phyloP scores from a whole-genome alignment of 2,113 vertebrate species.

The Ceuthmochares aereus region DNA sequence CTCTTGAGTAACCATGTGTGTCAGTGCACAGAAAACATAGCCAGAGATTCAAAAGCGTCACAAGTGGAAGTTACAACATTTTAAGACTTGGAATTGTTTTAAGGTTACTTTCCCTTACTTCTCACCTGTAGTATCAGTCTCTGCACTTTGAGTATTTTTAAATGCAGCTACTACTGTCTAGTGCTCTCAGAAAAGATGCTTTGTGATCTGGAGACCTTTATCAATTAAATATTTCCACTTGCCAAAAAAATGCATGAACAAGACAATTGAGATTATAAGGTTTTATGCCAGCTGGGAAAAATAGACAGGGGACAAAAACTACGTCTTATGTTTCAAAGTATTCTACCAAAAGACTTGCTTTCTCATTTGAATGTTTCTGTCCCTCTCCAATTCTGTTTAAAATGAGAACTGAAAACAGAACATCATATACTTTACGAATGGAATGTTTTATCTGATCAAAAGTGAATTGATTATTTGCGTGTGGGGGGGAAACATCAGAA shows the following conservation, averaged over 20 bases:
- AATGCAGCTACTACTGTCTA: not conserved
- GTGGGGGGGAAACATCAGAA: not conserved
- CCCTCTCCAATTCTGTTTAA: not conserved
- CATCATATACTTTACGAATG: not conserved
- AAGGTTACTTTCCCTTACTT: not conserved
- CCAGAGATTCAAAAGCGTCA: not conserved
- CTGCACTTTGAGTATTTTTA: not conserved
- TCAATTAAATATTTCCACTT: not conserved
- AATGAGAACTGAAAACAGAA: not conserved
- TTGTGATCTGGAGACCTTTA: not conserved
- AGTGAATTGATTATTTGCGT: not conserved
- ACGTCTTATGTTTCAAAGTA: not conserved
- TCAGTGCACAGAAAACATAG: not conserved
- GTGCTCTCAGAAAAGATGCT: not conserved
- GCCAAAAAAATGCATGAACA: not conserved
- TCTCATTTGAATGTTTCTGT: not conserved
- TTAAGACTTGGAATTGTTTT: not conserved
- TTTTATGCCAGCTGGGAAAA: not conserved
- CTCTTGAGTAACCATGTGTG: constrained; percentile 52
- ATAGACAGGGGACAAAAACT: not conserved
- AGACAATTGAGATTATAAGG: not conserved
- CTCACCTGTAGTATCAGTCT: not conserved
- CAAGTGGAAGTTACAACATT: not conserved
- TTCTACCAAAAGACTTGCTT: not conserved
- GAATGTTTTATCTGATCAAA: not conserved